These are phyloP conservation scores for Acronicta leporina DNA, from an alignment of 2,888 invertebrate genomes.

Conservation along the genomic window DNA sequence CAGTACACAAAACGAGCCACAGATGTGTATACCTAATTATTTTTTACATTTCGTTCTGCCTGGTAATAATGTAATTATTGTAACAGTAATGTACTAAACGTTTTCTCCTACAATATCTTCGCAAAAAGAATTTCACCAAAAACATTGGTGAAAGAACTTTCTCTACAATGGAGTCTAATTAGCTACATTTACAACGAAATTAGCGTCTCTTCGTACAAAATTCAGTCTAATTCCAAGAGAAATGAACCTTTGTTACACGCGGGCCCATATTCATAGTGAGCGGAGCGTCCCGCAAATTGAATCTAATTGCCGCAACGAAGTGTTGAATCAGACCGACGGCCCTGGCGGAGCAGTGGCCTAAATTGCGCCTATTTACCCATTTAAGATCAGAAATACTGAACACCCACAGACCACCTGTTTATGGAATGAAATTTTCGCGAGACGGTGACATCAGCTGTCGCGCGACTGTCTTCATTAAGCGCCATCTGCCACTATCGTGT, in stretches of 20 bases:
- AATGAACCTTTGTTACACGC: slow-evolving; percentile 80
- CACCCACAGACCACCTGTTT: slow-evolving; percentile 85
- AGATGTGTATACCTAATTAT: slow-evolving; percentile 21
- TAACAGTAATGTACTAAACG: slow-evolving; percentile 19
- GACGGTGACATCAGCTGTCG: slow-evolving; percentile 72
- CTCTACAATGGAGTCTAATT: slow-evolving; percentile 61
- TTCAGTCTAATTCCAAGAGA: slow-evolving; percentile 73
- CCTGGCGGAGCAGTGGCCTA: slow-evolving; percentile 75
- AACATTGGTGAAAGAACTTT: slow-evolving; percentile 55
- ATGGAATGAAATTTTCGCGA: slow-evolving; percentile 68
- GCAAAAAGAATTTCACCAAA: slow-evolving; percentile 42
- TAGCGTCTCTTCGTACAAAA: slow-evolving; percentile 62
- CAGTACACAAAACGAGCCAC: slow-evolving; percentile 23
- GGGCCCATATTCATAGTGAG: slow-evolving; percentile 77
- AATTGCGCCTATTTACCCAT: slow-evolving; percentile 86
- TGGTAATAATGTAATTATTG: slow-evolving; percentile 33
- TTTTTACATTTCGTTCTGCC: slow-evolving; percentile 4
- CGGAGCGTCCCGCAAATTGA: slow-evolving; percentile 81
- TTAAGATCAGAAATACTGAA: slow-evolving; percentile 77
- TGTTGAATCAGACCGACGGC: slow-evolving; percentile 85
- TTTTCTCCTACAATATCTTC: slow-evolving; percentile 30
- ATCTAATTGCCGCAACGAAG: slow-evolving; percentile 88
- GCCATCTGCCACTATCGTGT: slow-evolving; percentile 56
- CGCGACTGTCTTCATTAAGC: slow-evolving; percentile 38
- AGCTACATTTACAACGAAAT: slow-evolving; percentile 63